Evolutionary conservation across 2,888 invertebrate genomes (phyloP), one percentile per base, ranked within the genome.

Genomic region (Eristalis pertinax): DNA sequence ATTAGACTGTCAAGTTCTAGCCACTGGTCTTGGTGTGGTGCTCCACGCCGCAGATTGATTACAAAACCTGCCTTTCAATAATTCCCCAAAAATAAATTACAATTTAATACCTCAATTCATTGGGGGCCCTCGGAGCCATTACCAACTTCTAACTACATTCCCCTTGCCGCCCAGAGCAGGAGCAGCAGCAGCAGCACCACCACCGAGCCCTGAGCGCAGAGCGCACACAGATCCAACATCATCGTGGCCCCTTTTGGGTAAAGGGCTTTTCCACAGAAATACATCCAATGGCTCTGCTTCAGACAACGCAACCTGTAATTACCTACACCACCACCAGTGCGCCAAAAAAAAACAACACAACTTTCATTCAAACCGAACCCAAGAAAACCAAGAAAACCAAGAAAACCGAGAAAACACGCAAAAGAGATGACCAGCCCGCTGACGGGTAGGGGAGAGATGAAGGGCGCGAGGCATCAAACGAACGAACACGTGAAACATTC

Each of bases 291-390:
- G 60, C 64, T 76, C 35, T 43, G 63, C 56, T 56, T 73, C 82
- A 82, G 82, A 77, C 85, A 78, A 56, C 73, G 77, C 60, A 86
- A 86, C 85, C 82, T 86, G 78, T 86, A 86, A 86, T 86, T 86
- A 50, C 50, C 50, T 50, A 5, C 50, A 86, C 77, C 15, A 32
- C 41, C 75, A 72, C 29, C 32, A 32, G 32, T 84, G 84, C 69
- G 75, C 84, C 83, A 76, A 84, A 84, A 84, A 70, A 64, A 78
- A 69, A 78, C 4, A 1, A 32, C 32, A 32, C 24, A 65, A 85
- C 73, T 77, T 85, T 81, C 85, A 85, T 85, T 85, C 85, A 85
- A 70, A 72, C 50, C 58, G 65, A 32, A 15, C 60, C 26, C 35
- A 26, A 65, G 43, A n/a, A n/a, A n/a, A n/a, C n/a, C 26, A 60